Conservation (phyloP, 2,113 vertebrate genomes). For the Centrocercus urophasianus region DNA sequence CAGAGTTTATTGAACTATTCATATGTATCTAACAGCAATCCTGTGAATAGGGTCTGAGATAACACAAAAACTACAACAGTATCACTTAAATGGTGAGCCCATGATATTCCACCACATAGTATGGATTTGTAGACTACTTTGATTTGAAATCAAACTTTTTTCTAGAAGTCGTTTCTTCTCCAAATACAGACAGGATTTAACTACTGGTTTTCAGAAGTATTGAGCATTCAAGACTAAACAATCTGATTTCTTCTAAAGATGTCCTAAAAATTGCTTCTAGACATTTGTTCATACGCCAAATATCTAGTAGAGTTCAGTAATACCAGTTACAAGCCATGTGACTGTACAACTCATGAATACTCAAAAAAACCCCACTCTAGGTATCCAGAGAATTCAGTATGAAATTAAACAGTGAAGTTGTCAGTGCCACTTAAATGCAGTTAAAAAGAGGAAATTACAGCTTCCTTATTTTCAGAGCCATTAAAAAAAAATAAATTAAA, state of each 20-base stretch:
- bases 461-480: background rate
- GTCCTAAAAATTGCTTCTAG: background rate
- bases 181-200: background rate
- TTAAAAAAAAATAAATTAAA: background rate
- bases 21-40: background rate
- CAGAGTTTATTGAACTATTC: background rate
- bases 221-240: background rate
- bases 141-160: background rate
- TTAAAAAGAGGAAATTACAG: background rate
- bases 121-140: background rate
- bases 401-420: background rate
- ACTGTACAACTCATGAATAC: background rate
- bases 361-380: background rate
- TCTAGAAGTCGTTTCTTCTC: background rate
- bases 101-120: background rate
- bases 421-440: background rate
- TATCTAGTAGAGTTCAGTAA: background rate
- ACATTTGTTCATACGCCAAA: background rate
- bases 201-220: background rate
- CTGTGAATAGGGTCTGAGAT: accelerated
- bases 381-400: background rate
- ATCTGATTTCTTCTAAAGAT: background rate
- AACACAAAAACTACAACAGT: background rate
- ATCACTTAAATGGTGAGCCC: background rate
- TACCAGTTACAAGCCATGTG: background rate